Evolutionary conservation across 2,888 invertebrate genomes (phyloP).

Genomic region (Acronicta psi): DNA sequence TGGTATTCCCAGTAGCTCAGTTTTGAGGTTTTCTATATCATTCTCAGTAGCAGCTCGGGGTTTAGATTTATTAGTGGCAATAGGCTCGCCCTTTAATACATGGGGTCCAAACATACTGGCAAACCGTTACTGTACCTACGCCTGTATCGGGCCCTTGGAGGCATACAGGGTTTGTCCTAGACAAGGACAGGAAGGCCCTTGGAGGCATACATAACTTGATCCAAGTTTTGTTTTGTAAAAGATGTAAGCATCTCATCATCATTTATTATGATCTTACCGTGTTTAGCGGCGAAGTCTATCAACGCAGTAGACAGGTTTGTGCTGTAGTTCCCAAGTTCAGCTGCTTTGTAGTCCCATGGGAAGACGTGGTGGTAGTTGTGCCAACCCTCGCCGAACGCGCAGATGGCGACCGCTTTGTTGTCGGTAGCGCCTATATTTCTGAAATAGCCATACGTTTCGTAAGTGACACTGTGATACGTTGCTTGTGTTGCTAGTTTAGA

Average conservation of each 20-base stretch:
- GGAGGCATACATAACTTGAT: too few relatives aligned
- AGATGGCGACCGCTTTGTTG: slow-evolving; percentile 90
- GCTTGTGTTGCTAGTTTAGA: background rate
- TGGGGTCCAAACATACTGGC: too few relatives aligned
- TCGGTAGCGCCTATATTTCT: slow-evolving; percentile 92
- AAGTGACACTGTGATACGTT: background rate
- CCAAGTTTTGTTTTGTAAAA: background rate
- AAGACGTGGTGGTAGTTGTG: slow-evolving; percentile 97
- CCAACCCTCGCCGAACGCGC: slow-evolving; percentile 94
- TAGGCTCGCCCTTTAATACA: too few relatives aligned
- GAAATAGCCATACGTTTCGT: slow-evolving; percentile 58
- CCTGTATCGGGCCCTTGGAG: too few relatives aligned
- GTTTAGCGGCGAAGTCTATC: slow-evolving; percentile 91
- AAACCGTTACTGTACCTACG: too few relatives aligned
- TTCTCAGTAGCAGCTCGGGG: too few relatives aligned
- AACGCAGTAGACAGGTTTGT: slow-evolving; percentile 90
- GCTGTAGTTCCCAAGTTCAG: slow-evolving; percentile 91
- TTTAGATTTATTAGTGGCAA: too few relatives aligned
- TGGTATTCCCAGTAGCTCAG: too few relatives aligned
- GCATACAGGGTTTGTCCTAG: too few relatives aligned
- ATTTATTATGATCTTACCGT: slow-evolving; percentile 85
- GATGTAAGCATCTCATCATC: too few relatives aligned
- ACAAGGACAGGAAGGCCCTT: too few relatives aligned
- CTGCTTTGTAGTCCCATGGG: slow-evolving; percentile 95
- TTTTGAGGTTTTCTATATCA: too few relatives aligned